Evolutionary conservation across 2,888 invertebrate genomes (phyloP), one percentile per base, ranked within the genome.

Genomic region (Lymantria dispar): DNA sequence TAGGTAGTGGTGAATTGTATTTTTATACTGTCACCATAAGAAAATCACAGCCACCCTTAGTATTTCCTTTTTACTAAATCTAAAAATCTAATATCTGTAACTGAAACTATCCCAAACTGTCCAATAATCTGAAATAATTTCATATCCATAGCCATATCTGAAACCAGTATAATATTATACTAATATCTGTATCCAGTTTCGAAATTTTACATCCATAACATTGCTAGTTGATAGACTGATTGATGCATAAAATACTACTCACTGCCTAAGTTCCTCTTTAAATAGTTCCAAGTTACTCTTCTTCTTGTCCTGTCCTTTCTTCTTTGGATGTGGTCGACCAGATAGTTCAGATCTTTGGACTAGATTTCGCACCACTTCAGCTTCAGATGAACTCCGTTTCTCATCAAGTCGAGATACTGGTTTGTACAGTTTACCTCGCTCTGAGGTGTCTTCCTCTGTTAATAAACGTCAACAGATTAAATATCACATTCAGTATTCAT

Each of bases 201-300:
- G n/a, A n/a, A n/a, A n/a, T n/a, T n/a, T n/a, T n/a, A n/a, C n/a
- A n/a, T n/a, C n/a, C n/a, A n/a, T n/a, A n/a, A n/a, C n/a, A n/a
- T n/a, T n/a, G n/a, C n/a, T n/a, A n/a, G 5, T 22, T 22, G 22
- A 22, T 22, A 3, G 2, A 22, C 2, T 22, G 5, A 22, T 22
- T 2, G 22, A 22, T 3, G 22, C 5, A 22, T 22, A 22, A 5
- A 22, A 22, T 22, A 22, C 5, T 5, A 33, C 94, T 92, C 83
- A 98, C 98, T 96, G 95, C 92, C 98, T 95, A 41, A 99, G 85
- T 87, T 99, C 99, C 81, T 99, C 99, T 83, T 99, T 99, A 77
- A 99, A 99, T 12, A 98, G 90, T 83, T 99, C 99, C 58, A 99
- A 91, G 85, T 99, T 99, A 76, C 98, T 98, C 78, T 99, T 99